Conservation (phyloP, 2,797 vertebrate species). For the Rhynchonycteris naso region DNA sequence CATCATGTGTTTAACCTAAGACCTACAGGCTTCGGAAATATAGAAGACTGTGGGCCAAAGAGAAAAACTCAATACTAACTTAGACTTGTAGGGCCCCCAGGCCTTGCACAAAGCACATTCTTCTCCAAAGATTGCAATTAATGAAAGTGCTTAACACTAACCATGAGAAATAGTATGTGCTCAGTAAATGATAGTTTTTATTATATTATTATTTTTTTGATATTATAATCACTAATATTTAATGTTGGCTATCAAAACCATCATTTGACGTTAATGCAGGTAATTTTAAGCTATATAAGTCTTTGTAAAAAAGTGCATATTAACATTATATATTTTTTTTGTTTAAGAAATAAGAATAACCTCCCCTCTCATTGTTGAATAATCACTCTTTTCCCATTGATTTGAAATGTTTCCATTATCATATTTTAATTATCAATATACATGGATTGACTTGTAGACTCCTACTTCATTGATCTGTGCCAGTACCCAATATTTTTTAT, state of each 20-base stretch:
- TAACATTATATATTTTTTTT: background rate
- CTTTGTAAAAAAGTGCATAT: background rate
- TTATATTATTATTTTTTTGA: background rate
- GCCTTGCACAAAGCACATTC: background rate
- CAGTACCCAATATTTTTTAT: background rate
- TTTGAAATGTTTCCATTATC: background rate
- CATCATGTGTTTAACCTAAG: conserved; percentile 3
- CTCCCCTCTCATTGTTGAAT: background rate
- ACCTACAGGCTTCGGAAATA: background rate
- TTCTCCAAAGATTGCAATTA: background rate
- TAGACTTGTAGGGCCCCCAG: background rate
- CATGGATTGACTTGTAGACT: background rate
- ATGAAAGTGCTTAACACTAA: background rate
- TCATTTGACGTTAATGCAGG: background rate
- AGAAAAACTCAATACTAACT: background rate
- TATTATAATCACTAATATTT: conserved; percentile 34
- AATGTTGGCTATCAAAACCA: background rate
- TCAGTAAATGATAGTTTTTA: background rate
- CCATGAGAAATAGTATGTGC: background rate
- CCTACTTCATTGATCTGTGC: background rate
- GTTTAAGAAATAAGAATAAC: background rate
- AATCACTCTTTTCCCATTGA: background rate
- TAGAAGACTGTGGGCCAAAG: background rate
- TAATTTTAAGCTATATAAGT: background rate
- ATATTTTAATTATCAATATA: background rate